Base-by-base conservation (phyloP, 1,140 invertebrate species). In the Drosophila erecta region DNA sequence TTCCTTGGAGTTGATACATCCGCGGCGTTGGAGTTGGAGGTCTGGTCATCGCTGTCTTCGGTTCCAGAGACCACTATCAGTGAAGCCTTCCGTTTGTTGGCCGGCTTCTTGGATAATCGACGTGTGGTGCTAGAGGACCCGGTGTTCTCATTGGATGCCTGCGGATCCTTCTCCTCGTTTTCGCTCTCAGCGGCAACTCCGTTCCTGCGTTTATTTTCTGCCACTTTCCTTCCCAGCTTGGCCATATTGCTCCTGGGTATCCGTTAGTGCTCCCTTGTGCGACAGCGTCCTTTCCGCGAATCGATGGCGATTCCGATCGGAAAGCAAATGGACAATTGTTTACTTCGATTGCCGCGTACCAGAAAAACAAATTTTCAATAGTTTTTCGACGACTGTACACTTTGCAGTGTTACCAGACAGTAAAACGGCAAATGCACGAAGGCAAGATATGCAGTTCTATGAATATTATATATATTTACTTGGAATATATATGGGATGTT, bases 31-130 rank as follows among this genome's bases (percentile, higher is more conserved):
- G 27, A 74, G 44, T 89, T 89, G 1, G 84, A 35, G 2, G 85
- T 75, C 15, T 69, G n/a, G 35, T 76, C 70, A 14, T 89, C 84
- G 58, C 73, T 84, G n/a, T 86, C 85, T 20, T 56, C 37, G 2
- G 57, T 65, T 7, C 3, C 64, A 2, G 67, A 54, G 0, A 56
- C 33, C 1, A 70, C 76, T 4, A 20, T 53, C 6, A 69, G 60
- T 8, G 40, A 54, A 6, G 43, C 38, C 38, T 71, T 83, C 30
- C 57, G 54, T 7, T 77, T 75, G 15, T 14, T 10, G 4, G 17
- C 22, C 14, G 24, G 22, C 15, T 35, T 73, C 44, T 41, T 73
- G 14, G 55, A 17, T 15, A 17, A 47, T 22, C 17, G 15, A 0
- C 27, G 15, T 17, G 37, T 46, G 10, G 50, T 33, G 15, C 11